phyloP scores from a whole-genome alignment of 2,888 invertebrate species.

The Tenthredo livida region DNA sequence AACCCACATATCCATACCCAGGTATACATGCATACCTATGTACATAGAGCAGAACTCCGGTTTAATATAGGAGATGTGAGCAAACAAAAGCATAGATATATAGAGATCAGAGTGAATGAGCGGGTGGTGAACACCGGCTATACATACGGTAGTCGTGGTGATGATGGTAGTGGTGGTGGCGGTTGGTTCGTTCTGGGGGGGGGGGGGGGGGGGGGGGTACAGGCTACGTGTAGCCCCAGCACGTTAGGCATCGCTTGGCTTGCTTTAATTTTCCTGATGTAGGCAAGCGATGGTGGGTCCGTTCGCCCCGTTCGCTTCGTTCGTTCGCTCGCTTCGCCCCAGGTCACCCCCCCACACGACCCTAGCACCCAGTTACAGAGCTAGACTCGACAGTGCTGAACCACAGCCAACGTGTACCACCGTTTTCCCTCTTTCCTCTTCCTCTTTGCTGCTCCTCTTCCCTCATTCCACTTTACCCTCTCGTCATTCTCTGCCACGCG shows the following conservation, averaged over 20 bases:
- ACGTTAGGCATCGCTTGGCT: slow-evolving; percentile 77
- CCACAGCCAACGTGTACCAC: background rate
- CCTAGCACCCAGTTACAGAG: slow-evolving; percentile 75
- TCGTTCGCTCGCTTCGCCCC: slow-evolving; percentile 48
- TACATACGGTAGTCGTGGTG: slow-evolving; percentile 49
- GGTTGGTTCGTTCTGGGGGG: slow-evolving; percentile 54
- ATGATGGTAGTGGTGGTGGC: slow-evolving; percentile 56
- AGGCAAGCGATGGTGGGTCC: slow-evolving; percentile 74
- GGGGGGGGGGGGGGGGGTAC: too few species aligned
- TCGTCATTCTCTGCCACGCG: slow-evolving; percentile 61
- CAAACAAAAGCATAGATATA: slow-evolving; percentile 76
- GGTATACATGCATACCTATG: background rate
- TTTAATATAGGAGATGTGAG: slow-evolving; percentile 77
- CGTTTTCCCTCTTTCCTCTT: slow-evolving; percentile 11
- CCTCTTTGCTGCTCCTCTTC: background rate
- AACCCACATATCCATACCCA: background rate
- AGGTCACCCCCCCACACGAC: slow-evolving; percentile 63
- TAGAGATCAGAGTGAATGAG: slow-evolving; percentile 67
- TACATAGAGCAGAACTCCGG: slow-evolving; percentile 55
- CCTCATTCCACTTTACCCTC: background rate
- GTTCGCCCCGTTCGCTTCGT: slow-evolving; percentile 67
- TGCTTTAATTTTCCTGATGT: slow-evolving; percentile 78
- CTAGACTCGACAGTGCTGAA: slow-evolving; percentile 79
- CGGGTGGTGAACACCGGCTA: slow-evolving; percentile 56
- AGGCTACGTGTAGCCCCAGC: slow-evolving; percentile 69